These are phyloP conservation scores for Notiomystis cincta DNA, from an alignment of 2,113 vertebrate genomes.

Conservation along the genomic window DNA sequence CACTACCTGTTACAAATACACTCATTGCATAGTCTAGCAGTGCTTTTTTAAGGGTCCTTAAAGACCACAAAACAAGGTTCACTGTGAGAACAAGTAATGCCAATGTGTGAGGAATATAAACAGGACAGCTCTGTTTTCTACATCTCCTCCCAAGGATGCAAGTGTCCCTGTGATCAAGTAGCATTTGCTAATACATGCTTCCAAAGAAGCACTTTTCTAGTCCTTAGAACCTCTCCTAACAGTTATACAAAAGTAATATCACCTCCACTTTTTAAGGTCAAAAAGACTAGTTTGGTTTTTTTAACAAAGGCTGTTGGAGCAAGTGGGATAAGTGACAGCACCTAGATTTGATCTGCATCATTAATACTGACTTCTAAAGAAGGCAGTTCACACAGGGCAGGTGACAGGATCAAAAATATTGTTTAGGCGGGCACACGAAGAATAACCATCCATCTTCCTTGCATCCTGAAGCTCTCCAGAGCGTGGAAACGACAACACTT, in stretches of 20 bases:
- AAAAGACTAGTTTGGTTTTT: not conserved
- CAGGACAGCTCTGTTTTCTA: not conserved
- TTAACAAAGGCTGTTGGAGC: not conserved
- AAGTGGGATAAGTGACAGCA: not conserved
- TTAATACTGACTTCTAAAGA: conserved; percentile 46
- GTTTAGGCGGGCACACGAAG: not conserved
- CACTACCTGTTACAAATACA: not conserved
- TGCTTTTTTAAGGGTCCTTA: not conserved
- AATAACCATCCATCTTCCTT: not conserved
- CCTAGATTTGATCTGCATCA: conserved; percentile 26
- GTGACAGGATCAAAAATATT: conserved; percentile 27
- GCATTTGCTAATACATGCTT: not conserved
- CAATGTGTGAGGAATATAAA: not conserved
- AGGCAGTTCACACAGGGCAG: not conserved
- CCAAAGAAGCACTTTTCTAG: not conserved
- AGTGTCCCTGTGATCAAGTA: not conserved
- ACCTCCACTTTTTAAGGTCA: not conserved
- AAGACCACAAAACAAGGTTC: not conserved
- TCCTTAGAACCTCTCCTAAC: not conserved
- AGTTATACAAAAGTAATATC: not conserved
- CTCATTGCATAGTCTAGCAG: not conserved
- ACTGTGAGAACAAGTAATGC: not conserved
- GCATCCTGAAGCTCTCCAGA: not conserved
- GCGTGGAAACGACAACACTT: not conserved
- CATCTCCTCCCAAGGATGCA: not conserved